A percentile compares a stretch with the other conserved stretches of the same genome.
Evolutionary conservation across 2,888 invertebrate species (phyloP).

Genomic region (Sarcophaga rosellei): DNA sequence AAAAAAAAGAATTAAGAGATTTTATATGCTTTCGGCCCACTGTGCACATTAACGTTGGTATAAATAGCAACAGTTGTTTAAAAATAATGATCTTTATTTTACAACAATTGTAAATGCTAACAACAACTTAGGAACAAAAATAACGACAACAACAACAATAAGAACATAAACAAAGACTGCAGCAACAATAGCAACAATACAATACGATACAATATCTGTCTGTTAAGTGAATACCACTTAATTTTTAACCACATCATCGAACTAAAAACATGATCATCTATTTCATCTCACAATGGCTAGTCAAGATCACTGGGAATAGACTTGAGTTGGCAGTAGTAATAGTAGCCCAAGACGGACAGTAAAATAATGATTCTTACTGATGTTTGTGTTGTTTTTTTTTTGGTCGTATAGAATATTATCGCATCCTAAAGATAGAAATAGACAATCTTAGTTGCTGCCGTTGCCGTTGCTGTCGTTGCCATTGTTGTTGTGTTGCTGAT

Average conservation of each 20-base stretch:
- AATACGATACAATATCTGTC: slow-evolving; percentile 25
- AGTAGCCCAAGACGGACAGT: slow-evolving; percentile 4
- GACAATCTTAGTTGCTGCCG: neutral
- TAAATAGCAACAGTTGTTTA: slow-evolving; percentile 51
- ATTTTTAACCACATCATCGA: slow-evolving; percentile 47
- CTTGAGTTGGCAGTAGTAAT: neutral
- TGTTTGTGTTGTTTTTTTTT: slow-evolving; percentile 15
- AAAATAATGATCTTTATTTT: slow-evolving; percentile 37
- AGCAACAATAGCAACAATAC: neutral
- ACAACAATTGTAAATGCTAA: slow-evolving; percentile 50
- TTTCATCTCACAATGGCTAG: slow-evolving; percentile 6
- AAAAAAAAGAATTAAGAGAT: neutral
- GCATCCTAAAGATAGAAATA: slow-evolving; percentile 18
- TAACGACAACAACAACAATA: slow-evolving; percentile 19
- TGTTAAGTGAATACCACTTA: slow-evolving; percentile 63
- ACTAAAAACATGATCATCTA: slow-evolving; percentile 47
- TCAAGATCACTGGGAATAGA: neutral
- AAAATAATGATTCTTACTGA: slow-evolving; percentile 22
- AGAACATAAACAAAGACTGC: slow-evolving; percentile 16
- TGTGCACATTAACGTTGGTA: neutral
- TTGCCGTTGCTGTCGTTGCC: slow-evolving; percentile 31
- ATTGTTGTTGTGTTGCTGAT: slow-evolving; percentile 50
- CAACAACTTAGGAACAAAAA: slow-evolving; percentile 24
- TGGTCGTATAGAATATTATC: slow-evolving; percentile 18
- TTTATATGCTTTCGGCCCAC: neutral